Evolutionary conservation across 2,888 invertebrate genomes (phyloP).

Genomic region (Gastracanthus pulcherrimus): DNA sequence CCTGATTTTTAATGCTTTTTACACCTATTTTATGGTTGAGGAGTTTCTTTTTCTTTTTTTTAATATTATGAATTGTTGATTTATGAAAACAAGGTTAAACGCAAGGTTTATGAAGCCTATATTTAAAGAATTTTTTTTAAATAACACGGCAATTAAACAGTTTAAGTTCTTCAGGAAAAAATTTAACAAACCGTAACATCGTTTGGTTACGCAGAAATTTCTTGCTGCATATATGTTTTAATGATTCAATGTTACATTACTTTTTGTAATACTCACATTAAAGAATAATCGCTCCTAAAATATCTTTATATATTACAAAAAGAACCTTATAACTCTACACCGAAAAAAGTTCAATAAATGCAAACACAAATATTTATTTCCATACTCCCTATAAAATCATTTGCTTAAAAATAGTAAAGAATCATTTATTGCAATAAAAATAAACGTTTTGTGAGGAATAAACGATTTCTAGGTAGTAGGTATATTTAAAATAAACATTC

Average conservation of each 20-base stretch:
- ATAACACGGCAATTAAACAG: neutral
- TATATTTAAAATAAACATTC: too few species aligned
- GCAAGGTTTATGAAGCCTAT: slow-evolving; percentile 19
- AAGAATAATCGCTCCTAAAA: neutral
- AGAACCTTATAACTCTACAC: too few species aligned
- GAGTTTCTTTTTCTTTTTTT: slow-evolving; percentile 13
- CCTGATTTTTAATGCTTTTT: slow-evolving; percentile 38
- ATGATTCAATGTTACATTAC: neutral
- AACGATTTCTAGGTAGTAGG: too few species aligned
- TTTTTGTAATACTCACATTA: neutral
- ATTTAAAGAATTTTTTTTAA: slow-evolving; percentile 30
- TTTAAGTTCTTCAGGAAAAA: slow-evolving; percentile 10
- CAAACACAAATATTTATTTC: too few species aligned
- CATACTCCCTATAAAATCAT: too few species aligned
- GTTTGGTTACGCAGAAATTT: neutral
- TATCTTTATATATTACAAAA: too few species aligned
- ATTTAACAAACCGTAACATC: neutral
- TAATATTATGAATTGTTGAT: slow-evolving; percentile 49
- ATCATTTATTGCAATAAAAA: too few species aligned
- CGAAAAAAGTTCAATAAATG: too few species aligned
- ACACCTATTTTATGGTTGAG: slow-evolving; percentile 27
- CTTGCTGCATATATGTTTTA: neutral
- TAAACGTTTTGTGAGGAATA: too few species aligned
- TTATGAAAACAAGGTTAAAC: slow-evolving; percentile 51
- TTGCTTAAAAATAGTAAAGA: too few species aligned